A percentile compares a stretch with the other conserved stretches of the same genome.
Evolutionary conservation across 2,888 invertebrate species (phyloP).

Genomic region (Diachrysia chrysitis): DNA sequence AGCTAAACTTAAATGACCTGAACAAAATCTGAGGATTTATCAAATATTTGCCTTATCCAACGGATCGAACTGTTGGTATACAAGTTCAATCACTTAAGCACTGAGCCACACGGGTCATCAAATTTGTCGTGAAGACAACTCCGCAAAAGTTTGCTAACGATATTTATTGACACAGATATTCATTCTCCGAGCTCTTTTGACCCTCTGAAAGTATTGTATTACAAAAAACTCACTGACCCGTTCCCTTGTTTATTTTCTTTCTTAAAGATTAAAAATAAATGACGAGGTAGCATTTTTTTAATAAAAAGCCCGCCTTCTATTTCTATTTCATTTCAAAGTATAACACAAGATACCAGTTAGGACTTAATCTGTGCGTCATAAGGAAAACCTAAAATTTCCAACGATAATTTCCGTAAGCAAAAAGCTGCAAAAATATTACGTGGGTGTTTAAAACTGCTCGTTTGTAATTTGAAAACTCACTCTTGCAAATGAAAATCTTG

Average conservation of each 20-base stretch:
- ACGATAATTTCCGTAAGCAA: constrained; percentile 23
- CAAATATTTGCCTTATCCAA: neutral
- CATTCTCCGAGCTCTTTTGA: constrained; percentile 49
- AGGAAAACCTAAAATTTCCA: constrained; percentile 10
- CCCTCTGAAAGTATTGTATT: constrained; percentile 53
- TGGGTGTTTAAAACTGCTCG: constrained; percentile 62
- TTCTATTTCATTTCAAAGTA: constrained; percentile 9
- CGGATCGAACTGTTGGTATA: neutral
- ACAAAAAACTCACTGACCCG: constrained; percentile 53
- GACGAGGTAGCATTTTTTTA: constrained; percentile 29
- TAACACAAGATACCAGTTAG: constrained; percentile 18
- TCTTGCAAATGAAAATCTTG: constrained; percentile 76
- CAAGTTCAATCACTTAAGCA: constrained; percentile 4
- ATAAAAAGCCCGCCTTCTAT: constrained; percentile 15
- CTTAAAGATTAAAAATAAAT: constrained; percentile 43
- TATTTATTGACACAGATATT: constrained; percentile 59
- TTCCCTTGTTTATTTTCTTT: constrained; percentile 44
- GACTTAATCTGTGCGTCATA: constrained; percentile 12
- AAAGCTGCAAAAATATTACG: constrained; percentile 32
- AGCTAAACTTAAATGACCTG: too few species aligned
- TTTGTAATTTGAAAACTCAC: constrained; percentile 76
- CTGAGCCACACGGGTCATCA: constrained; percentile 9
- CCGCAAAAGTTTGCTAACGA: constrained; percentile 49
- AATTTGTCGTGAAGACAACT: constrained; percentile 20
- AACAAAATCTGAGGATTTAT: neutral